Evolutionary conservation across 2,113 vertebrate genomes (phyloP), one percentile per base, ranked within the genome.

Genomic region (Eurypyga helias): DNA sequence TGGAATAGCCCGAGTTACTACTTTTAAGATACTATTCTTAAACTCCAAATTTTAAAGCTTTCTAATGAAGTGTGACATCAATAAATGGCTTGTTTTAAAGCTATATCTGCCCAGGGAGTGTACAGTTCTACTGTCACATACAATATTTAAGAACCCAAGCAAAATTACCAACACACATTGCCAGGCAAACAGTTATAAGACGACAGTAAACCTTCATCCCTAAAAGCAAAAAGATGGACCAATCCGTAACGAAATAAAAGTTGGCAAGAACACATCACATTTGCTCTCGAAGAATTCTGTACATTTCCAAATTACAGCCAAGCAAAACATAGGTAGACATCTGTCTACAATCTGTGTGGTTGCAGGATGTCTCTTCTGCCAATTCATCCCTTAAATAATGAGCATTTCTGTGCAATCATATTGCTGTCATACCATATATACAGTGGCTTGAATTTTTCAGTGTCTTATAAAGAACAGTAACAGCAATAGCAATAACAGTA

Each of bases 321-420:
- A 91, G 71, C 23, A 83, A 84, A 95, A 75, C 31, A 61, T 76
- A 94, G 64, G 89, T 90, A 89, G 91, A 80, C 60, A 89, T 78
- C 86, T 95, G 86, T 75, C 79, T 93, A 45, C 76, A 90, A 6
- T 77, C 80, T 65, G 89, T 23, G 12, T 57, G 38, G 78, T 70
- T 73, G 67, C 61, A 92, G 77, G 72, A 70, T 81, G 31, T 75
- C 31, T 72, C 34, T 90, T 82, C 51, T 89, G 41, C 61, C 73
- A 90, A 19, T 78, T 93, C 61, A 72, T 75, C 72, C 28, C 43
- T 78, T 81, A 81, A 87, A 65, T 67, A 91, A 65, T 29, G 38
- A 73, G 62, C 20, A 33, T 88, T 92, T 90, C 79, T 73, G 12
- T 58, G 64, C 57, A 67, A 49, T 60, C 65, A 5, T 64, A 2